These are phyloP conservation scores for Achatina immaculata DNA, from an alignment of 1,140 invertebrate species.

Conservation along the genomic window DNA sequence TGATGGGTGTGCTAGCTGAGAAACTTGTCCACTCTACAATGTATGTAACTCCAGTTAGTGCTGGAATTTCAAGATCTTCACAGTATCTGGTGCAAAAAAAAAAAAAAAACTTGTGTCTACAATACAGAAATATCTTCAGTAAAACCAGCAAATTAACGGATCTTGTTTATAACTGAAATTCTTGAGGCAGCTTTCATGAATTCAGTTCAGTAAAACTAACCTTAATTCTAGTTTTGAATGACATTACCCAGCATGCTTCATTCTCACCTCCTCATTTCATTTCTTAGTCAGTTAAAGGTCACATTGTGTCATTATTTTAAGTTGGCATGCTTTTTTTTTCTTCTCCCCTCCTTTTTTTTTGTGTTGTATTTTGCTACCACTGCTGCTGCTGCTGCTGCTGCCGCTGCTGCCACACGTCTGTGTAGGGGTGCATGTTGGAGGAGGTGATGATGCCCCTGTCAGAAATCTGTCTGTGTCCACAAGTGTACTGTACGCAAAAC, in stretches of 20 bases:
- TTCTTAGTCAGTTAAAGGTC: neutral
- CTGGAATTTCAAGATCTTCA: no score
- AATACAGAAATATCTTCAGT: no score
- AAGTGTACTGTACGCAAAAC: constrained; percentile 65
- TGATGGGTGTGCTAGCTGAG: no score
- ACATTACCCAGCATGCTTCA: neutral
- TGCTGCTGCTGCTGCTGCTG: neutral
- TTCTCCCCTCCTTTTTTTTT: constrained; percentile 41
- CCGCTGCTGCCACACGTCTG: neutral
- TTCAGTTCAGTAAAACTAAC: neutral
- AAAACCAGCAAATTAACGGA: no score
- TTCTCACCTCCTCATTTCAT: neutral
- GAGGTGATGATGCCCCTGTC: constrained; percentile 50
- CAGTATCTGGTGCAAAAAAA: no score
- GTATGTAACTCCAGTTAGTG: no score
- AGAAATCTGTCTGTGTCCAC: constrained; percentile 65
- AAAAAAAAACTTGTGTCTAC: no score
- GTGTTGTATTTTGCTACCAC: constrained; percentile 39
- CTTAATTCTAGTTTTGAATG: neutral
- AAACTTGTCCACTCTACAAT: no score
- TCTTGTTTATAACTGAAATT: no score
- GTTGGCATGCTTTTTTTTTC: constrained; percentile 40
- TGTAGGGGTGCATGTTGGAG: constrained; percentile 45
- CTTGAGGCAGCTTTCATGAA: no score
- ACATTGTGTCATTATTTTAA: neutral